These are phyloP conservation scores for Coelopa pilipes DNA, from an alignment of 2,888 invertebrate species.

Conservation along the genomic window DNA sequence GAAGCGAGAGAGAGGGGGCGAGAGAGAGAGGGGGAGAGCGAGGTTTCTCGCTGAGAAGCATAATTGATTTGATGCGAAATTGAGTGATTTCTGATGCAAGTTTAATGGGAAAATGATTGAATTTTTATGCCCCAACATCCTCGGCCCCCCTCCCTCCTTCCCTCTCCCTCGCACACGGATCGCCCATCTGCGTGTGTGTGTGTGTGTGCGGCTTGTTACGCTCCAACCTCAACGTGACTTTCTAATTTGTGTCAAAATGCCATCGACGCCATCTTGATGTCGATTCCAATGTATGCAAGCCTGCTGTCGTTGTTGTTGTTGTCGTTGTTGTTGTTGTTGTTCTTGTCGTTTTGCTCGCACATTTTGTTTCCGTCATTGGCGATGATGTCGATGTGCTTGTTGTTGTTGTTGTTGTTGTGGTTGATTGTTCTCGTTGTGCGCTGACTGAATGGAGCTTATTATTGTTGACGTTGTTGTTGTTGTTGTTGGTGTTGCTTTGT, in stretches of 20 bases:
- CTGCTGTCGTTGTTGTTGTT: background rate
- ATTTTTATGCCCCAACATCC: background rate
- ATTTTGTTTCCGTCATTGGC: background rate
- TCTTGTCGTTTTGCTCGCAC: too few species aligned
- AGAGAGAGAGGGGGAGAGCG: too few species aligned
- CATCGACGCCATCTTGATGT: background rate
- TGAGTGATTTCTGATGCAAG: conserved; percentile 27
- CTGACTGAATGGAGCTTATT: too few species aligned
- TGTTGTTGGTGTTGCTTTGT: background rate
- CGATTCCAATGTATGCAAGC: background rate
- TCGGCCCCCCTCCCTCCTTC: too few species aligned
- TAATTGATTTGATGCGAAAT: conserved; percentile 10
- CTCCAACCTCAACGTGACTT: too few species aligned
- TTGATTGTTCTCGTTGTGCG: conserved; percentile 1
- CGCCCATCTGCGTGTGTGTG: too few species aligned
- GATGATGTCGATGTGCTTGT: background rate
- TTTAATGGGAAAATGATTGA: conserved; percentile 29
- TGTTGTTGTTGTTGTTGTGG: conserved; percentile 8
- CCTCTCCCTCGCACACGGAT: too few species aligned
- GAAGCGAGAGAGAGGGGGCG: too few species aligned
- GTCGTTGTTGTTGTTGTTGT: too few species aligned
- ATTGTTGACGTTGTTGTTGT: background rate
- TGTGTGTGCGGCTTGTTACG: too few species aligned
- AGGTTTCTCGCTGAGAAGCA: background rate
- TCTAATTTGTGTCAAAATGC: background rate